phyloP scores from a whole-genome alignment of 2,888 invertebrate species.

The Andrena flavipes region DNA sequence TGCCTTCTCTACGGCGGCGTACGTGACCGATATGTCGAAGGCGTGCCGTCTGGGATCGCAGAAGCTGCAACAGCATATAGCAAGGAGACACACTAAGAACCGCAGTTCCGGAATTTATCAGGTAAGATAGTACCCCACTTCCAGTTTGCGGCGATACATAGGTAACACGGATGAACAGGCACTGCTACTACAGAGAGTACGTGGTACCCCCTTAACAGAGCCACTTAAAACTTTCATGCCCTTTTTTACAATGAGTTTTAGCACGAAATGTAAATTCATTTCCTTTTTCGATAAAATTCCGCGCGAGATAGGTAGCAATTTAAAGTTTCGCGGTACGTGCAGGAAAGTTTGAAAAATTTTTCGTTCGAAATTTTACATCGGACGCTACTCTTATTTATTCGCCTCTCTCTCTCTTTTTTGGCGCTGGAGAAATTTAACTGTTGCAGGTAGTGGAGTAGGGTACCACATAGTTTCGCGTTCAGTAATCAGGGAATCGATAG shows the following conservation, averaged over 20 bases:
- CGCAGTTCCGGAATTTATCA: constrained; percentile 57
- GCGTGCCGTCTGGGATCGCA: constrained; percentile 45
- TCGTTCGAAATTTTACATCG: constrained; percentile 15
- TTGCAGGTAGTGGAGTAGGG: neutral
- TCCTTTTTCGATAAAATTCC: constrained; percentile 47
- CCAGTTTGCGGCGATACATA: constrained; percentile 28
- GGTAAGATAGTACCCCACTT: constrained; percentile 53
- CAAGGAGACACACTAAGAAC: constrained; percentile 41
- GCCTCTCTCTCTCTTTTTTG: neutral
- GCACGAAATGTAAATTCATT: constrained; percentile 59
- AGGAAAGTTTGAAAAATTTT: constrained; percentile 8
- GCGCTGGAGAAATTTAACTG: constrained; percentile 3
- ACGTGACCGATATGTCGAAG: constrained; percentile 69
- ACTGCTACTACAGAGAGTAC: neutral
- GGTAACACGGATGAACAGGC: constrained; percentile 45
- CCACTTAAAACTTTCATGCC: constrained; percentile 54
- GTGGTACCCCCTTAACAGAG: constrained; percentile 40
- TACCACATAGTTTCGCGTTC: neutral
- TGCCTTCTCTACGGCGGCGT: constrained; percentile 54
- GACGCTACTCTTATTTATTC: neutral
- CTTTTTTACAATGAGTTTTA: constrained; percentile 50
- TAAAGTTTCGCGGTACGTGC: constrained; percentile 43
- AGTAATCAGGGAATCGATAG: constrained; percentile 1
- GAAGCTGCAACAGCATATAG: constrained; percentile 37
- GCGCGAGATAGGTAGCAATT: constrained; percentile 33